These are phyloP conservation scores for Patella ulyssiponensis DNA, from an alignment of 2,888 invertebrate species.

Conservation along the genomic window DNA sequence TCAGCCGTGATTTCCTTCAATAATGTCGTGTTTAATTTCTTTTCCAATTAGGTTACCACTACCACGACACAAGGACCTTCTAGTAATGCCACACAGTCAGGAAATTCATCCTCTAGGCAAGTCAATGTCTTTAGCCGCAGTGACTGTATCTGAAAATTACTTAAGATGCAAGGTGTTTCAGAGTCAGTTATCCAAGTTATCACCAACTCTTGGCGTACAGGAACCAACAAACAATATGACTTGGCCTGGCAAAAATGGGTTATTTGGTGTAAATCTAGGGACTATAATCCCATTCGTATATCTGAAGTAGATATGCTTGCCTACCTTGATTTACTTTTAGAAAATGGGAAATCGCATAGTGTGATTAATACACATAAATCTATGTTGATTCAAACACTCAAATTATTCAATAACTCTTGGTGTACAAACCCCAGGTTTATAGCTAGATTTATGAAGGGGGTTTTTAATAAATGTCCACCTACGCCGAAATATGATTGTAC, in stretches of 20 bases:
- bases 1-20: not conserved
- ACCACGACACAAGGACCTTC: not conserved
- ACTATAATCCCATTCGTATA: conserved; percentile 23
- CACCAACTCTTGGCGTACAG: not conserved
- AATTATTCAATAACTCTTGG: not conserved
- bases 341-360: not conserved
- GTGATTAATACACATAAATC: conserved; percentile 1
- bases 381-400: not conserved
- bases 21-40: not conserved
- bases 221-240: not conserved
- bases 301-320: conserved; percentile 1
- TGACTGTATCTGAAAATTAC: not conserved
- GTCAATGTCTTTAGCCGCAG: not conserved
- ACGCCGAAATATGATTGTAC: conserved; percentile 33
- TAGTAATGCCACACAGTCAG: not conserved
- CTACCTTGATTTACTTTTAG: not conserved
- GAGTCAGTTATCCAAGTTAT: conserved; percentile 17
- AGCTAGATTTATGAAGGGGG: conserved; percentile 32
- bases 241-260: not conserved
- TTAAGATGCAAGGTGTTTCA: not conserved
- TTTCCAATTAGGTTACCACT: not conserved
- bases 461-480: conserved; percentile 30
- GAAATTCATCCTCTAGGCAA: not conserved
- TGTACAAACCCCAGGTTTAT: conserved; percentile 2
- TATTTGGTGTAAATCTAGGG: not conserved